Percentiles rank a stretch among this genome's conserved stretches.
Evolutionary conservation across 1,140 invertebrate genomes (phyloP).

Genomic region (Theocolax elegans): DNA sequence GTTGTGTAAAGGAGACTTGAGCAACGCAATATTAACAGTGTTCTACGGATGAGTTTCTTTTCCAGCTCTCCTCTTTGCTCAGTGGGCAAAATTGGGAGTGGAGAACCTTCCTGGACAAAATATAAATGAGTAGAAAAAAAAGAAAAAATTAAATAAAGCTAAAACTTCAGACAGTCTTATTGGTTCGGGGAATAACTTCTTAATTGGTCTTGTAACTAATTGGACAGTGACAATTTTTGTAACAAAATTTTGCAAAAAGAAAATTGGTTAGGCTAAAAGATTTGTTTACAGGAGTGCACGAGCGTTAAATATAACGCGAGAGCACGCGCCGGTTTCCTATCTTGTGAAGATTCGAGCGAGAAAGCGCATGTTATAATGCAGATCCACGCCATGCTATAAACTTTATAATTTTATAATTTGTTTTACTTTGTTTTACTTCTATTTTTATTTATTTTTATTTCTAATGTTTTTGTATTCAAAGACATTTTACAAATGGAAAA

Average conservation of each 20-base stretch:
- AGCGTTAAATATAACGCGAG: constrained; percentile 49
- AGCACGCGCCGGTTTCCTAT: constrained; percentile 64
- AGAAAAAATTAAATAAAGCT: constrained; percentile 42
- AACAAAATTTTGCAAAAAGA: constrained; percentile 63
- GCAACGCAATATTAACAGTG: constrained; percentile 44
- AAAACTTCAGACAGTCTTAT: constrained; percentile 56
- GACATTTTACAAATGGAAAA: constrained; percentile 29
- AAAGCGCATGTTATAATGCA: constrained; percentile 65
- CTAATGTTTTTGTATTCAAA: constrained; percentile 26
- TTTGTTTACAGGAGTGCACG: constrained; percentile 66
- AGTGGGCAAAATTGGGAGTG: constrained; percentile 76
- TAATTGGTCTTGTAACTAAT: constrained; percentile 60
- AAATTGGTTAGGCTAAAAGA: constrained; percentile 64
- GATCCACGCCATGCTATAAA: constrained; percentile 55
- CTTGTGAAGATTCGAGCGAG: constrained; percentile 67
- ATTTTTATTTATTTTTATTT: constrained; percentile 46
- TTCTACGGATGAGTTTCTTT: constrained; percentile 70
- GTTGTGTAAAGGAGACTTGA: constrained; percentile 31
- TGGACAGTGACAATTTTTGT: constrained; percentile 67
- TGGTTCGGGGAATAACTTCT: constrained; percentile 64
- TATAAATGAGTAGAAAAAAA: constrained; percentile 44
- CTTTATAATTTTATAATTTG: constrained; percentile 44
- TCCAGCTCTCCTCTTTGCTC: constrained; percentile 90
- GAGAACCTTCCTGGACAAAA: constrained; percentile 64
- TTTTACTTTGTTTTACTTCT: constrained; percentile 47